phyloP scores from a whole-genome alignment of 2,113 vertebrate genomes.

The Eclectus roratus region DNA sequence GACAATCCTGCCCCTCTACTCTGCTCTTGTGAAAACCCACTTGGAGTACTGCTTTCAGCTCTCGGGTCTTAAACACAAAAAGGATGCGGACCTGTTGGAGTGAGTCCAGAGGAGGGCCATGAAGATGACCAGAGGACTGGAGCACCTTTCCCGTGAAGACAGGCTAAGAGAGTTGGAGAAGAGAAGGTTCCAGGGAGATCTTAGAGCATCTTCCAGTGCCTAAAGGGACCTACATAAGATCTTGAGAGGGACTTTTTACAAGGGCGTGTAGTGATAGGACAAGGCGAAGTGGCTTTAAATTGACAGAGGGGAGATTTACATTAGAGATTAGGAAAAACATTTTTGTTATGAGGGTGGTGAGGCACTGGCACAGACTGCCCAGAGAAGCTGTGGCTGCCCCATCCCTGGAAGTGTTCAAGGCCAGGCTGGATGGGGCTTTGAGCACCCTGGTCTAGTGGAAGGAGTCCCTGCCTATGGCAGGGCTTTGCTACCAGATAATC shows the following conservation, averaged over 20 bases:
- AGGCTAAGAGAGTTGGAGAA: background rate
- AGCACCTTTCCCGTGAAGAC: background rate
- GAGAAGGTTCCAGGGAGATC: background rate
- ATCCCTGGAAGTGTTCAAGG: background rate
- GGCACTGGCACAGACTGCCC: background rate
- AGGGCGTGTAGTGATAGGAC: background rate
- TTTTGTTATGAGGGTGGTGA: background rate
- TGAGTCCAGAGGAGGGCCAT: background rate
- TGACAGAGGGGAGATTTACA: background rate
- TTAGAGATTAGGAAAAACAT: background rate
- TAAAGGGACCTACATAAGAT: background rate
- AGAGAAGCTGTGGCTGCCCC: background rate
- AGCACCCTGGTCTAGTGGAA: background rate
- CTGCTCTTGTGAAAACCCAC: background rate
- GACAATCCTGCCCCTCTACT: background rate
- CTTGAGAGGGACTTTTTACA: background rate
- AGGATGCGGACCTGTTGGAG: background rate
- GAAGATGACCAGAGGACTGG: background rate
- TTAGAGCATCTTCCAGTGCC: background rate
- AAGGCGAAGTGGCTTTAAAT: background rate
- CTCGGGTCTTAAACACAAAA: background rate
- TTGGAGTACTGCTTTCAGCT: background rate
- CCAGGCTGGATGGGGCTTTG: background rate
- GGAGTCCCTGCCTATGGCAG: background rate
- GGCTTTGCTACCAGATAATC: background rate